A percentile compares a stretch with the other conserved stretches of the same genome.
Evolutionary conservation across 2,113 vertebrate species (phyloP).

Genomic region (Albula glossodonta): DNA sequence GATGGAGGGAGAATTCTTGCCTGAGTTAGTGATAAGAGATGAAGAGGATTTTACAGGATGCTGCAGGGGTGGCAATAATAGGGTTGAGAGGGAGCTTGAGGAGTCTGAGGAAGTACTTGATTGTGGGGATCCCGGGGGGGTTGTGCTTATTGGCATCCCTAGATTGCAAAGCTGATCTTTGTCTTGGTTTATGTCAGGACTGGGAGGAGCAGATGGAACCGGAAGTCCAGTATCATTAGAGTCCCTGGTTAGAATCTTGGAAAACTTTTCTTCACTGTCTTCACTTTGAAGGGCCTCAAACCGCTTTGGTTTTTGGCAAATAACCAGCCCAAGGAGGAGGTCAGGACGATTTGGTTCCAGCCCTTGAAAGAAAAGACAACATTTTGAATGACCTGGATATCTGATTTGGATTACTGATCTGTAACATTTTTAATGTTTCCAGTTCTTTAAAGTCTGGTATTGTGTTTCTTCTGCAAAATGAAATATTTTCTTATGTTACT

Average conservation of each 20-base stretch:
- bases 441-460: no score
- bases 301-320: conserved; percentile 87
- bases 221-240: conserved; percentile 61
- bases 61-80: conserved; percentile 61
- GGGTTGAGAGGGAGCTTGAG: conserved; percentile 42
- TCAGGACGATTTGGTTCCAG: conserved; percentile 89
- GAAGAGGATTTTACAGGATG: conserved; percentile 57
- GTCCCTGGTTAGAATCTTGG: conserved; percentile 69
- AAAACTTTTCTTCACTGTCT: conserved; percentile 82
- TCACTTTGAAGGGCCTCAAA: conserved; percentile 44
- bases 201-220: conserved; percentile 61
- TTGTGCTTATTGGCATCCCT: conserved; percentile 61
- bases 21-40: conserved; percentile 11
- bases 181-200: conserved; percentile 70
- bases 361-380: conserved; percentile 70
- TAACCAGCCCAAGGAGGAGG: conserved; percentile 89
- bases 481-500: not conserved
- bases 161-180: conserved; percentile 70
- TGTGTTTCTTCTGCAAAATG: not conserved
- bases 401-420: no score
- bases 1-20: conserved; percentile 38
- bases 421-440: not conserved
- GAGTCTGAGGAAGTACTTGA: conserved; percentile 67
- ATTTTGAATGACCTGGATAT: not conserved
- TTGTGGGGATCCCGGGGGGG: conserved; percentile 76